Evolutionary conservation across 2,888 invertebrate genomes (phyloP).

Genomic region (Gastracanthus pulcherrimus): DNA sequence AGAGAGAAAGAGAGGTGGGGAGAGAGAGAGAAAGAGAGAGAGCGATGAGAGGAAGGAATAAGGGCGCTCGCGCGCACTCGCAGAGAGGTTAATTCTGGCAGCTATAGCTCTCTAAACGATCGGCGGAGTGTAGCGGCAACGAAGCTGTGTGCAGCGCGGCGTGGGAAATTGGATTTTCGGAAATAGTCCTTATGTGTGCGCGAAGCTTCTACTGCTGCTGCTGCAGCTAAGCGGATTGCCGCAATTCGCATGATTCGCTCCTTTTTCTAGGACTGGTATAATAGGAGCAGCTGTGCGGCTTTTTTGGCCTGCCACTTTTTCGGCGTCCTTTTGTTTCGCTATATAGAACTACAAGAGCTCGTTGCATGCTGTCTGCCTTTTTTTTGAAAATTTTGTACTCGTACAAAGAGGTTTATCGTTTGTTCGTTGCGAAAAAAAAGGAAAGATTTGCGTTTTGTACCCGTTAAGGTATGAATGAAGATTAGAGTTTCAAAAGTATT

Average conservation of each 20-base stretch:
- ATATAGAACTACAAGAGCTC: too few relatives aligned
- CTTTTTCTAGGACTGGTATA: too few relatives aligned
- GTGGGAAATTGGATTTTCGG: conserved; percentile 50
- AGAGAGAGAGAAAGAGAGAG: neutral
- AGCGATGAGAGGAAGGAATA: neutral
- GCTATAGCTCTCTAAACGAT: conserved; percentile 12
- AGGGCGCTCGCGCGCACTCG: neutral
- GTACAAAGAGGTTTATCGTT: too few relatives aligned
- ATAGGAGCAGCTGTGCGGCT: too few relatives aligned
- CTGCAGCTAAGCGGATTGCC: conserved; percentile 23
- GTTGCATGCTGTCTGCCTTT: neutral
- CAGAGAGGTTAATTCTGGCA: conserved; percentile 8
- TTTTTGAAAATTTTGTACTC: too few relatives aligned
- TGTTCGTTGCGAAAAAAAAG: too few relatives aligned
- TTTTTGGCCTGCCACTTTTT: conserved; percentile 8
- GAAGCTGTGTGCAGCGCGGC: neutral
- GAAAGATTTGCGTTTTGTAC: too few relatives aligned
- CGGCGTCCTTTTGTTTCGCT: too few relatives aligned
- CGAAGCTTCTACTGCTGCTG: neutral
- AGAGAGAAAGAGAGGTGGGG: neutral
- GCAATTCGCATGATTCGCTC: conserved; percentile 28
- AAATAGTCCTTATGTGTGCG: conserved; percentile 30
- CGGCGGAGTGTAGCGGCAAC: too few relatives aligned
- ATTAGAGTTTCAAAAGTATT: neutral
- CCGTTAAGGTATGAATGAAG: too few relatives aligned